Base-by-base conservation (phyloP, 2,113 vertebrate species). In the Lepus timidus region DNA sequence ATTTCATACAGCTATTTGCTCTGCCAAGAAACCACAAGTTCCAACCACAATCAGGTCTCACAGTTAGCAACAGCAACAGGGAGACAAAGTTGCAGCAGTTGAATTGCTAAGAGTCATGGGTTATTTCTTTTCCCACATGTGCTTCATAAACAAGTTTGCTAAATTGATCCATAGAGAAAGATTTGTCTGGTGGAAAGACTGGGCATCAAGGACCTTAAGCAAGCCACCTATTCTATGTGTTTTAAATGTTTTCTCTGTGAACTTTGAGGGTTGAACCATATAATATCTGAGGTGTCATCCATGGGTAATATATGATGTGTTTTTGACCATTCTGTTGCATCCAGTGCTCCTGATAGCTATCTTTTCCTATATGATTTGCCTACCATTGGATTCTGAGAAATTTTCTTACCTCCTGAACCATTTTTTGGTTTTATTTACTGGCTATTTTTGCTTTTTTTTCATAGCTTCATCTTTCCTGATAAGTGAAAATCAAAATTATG, bases 361-460 rank as follows among this genome's bases (percentile, higher is more conserved):
- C 61, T 95, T 36, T 81, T n/a, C 22, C 58, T 58, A 76, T 19
- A 70, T 44, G 1, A 9, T 82, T 23, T 83, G 4, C 51, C 75
- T 27, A 31, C 39, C 64, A 12, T 70, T 93, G 11, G n/a, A 88
- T 88, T 70, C 51, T 74, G 31, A 88, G 9, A 83, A 86, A 39
- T 58, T 9, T 76, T 76, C 70, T 84, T 17, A 61, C 86, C 19
- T 93, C 25, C 17, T 80, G 14, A 16, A 70, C 17, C 8, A 84
- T 62, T 49, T 64, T 58, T 67, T 84, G 22, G 4, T 80, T 92
- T 80, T 80, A 14, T 65, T 31, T 6, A 16, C 16, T 74, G 51
- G 8, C 4, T 92, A 7, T 88, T 88, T 67, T 88, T 85, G 92
- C 64, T 23, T 82, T 67, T 49, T n/a, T 85, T 73, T 65, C 33